These are phyloP conservation scores for Scolopax bukidnonensis DNA, from an alignment of 2,797 vertebrate genomes.

Conservation along the genomic window DNA sequence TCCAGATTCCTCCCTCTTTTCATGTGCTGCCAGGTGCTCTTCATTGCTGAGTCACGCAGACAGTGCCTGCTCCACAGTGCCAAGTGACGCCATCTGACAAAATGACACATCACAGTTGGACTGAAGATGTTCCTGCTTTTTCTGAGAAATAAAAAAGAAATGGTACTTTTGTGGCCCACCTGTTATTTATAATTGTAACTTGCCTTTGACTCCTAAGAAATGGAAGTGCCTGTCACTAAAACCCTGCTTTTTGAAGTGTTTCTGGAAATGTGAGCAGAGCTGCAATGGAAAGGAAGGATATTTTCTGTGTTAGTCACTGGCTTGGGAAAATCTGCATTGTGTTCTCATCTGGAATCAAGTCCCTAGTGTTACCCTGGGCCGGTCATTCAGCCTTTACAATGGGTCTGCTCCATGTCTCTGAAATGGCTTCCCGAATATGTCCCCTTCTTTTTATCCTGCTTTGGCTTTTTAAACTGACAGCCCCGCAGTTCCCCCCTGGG, in stretches of 20 bases:
- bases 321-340: background rate
- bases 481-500: background rate
- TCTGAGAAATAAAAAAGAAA: background rate
- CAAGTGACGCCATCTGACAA: conserved; percentile 37
- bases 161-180: background rate
- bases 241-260: background rate
- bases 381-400: background rate
- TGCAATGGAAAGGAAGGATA: background rate
- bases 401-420: background rate
- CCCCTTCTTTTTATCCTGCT: background rate
- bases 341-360: background rate
- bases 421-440: background rate
- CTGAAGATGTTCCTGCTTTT: background rate
- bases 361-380: background rate
- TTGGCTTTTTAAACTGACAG: background rate
- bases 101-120: background rate
- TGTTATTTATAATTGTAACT: background rate
- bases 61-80: background rate
- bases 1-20: conserved; percentile 2
- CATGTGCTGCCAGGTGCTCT: conserved; percentile 1
- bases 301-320: background rate
- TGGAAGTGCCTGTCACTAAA: background rate
- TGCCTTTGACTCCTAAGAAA: background rate
- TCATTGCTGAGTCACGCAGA: conserved; percentile 21
- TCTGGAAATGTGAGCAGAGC: background rate